Evolutionary conservation across 2,797 vertebrate species (phyloP).

Genomic region (Paguma larvata): DNA sequence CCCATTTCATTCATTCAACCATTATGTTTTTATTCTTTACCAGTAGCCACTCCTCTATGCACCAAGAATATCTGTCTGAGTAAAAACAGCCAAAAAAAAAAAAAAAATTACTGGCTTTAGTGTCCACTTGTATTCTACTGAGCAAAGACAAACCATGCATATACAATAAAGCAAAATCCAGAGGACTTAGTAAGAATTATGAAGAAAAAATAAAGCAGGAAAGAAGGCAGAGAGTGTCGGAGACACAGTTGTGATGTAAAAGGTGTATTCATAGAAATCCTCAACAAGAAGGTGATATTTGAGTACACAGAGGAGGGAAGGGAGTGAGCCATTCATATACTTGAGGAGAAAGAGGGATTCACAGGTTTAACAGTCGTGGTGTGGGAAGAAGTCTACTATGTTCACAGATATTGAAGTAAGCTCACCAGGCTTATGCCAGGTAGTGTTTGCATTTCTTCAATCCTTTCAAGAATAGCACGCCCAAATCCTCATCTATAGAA

Average conservation of each 20-base stretch:
- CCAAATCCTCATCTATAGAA: background rate
- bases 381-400: background rate
- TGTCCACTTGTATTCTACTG: background rate
- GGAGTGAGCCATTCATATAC: background rate
- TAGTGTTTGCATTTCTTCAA: background rate
- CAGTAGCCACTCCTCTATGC: background rate
- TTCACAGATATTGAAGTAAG: background rate
- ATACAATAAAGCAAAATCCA: background rate
- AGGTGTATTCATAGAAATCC: background rate
- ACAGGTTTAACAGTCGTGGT: background rate
- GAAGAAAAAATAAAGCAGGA: background rate
- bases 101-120: background rate
- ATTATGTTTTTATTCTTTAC: background rate
- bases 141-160: background rate
- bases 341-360: background rate
- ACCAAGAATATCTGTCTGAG: background rate
- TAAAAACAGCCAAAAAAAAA: background rate
- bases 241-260: background rate
- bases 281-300: background rate
- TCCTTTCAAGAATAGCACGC: background rate
- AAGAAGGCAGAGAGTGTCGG: background rate
- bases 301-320: background rate
- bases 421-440: background rate
- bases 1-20: background rate
- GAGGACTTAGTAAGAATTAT: background rate